Percentiles rank a stretch among this genome's conserved stretches.
Conservation (phyloP, 2,888 invertebrate species). For the Cabera pusaria region DNA sequence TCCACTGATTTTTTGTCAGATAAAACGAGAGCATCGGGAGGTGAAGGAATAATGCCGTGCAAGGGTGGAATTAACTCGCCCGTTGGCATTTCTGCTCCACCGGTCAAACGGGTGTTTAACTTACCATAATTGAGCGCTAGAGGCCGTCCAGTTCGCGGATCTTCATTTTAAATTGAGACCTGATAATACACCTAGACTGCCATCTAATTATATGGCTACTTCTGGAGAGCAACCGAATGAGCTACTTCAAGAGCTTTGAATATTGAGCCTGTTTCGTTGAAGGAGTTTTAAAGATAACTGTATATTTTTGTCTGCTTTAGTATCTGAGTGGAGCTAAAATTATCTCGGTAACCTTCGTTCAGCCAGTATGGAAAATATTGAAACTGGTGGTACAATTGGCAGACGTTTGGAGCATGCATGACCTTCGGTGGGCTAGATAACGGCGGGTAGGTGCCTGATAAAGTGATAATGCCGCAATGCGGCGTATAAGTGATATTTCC, state of each 20-base stretch:
- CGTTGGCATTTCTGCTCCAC: slow-evolving; percentile 29
- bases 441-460: slow-evolving; percentile 53
- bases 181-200: slow-evolving; percentile 25
- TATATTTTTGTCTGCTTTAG: slow-evolving; percentile 9
- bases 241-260: slow-evolving; percentile 10
- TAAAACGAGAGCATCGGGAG: slow-evolving; percentile 38
- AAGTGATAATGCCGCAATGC: slow-evolving; percentile 56
- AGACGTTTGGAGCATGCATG: slow-evolving; percentile 38
- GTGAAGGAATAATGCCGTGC: slow-evolving; percentile 36
- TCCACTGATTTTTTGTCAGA: slow-evolving; percentile 61
- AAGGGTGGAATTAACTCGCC: slow-evolving; percentile 35
- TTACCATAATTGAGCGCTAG: slow-evolving; percentile 29
- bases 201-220: slow-evolving; percentile 18
- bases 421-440: slow-evolving; percentile 60
- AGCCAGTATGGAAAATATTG: slow-evolving; percentile 26
- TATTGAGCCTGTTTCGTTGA: slow-evolving; percentile 12
- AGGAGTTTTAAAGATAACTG: slow-evolving; percentile 4
- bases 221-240: slow-evolving; percentile 11
- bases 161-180: slow-evolving; percentile 29
- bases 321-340: slow-evolving; percentile 16
- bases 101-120: slow-evolving; percentile 31
- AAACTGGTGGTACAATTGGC: slow-evolving; percentile 35
- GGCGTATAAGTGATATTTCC: slow-evolving; percentile 34
- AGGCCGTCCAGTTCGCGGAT: slow-evolving; percentile 30
- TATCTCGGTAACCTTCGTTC: slow-evolving; percentile 25